A percentile compares a stretch with the other conserved stretches of the same genome.
phyloP scores from a whole-genome alignment of 2,888 invertebrate genomes.

The Celastrina argiolus region DNA sequence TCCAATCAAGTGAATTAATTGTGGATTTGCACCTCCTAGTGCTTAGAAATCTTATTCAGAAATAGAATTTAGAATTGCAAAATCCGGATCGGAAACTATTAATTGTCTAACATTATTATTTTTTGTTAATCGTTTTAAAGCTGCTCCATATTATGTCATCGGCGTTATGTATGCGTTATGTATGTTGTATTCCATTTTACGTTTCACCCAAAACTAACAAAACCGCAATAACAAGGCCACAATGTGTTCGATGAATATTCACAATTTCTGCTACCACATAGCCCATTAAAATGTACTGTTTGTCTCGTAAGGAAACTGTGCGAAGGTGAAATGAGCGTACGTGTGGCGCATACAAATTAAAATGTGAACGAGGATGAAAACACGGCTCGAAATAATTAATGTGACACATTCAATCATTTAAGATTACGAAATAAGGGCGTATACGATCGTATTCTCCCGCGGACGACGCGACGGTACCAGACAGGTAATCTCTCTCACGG shows the following conservation, averaged over 20 bases:
- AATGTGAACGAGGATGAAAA: constrained; percentile 23
- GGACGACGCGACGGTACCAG: constrained; percentile 55
- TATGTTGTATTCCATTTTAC: neutral
- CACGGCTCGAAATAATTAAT: constrained; percentile 33
- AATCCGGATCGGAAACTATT: neutral
- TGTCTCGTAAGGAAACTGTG: constrained; percentile 22
- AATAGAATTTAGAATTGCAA: neutral
- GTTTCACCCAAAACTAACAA: neutral
- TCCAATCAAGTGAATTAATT: constrained; percentile 3
- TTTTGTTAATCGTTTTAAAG: neutral
- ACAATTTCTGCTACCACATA: constrained; percentile 11
- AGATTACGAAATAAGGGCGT: constrained; percentile 39
- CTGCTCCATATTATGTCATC: neutral
- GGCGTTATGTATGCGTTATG: no score
- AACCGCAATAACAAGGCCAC: neutral
- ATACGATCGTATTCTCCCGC: constrained; percentile 46
- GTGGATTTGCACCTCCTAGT: neutral
- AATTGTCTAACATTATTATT: neutral
- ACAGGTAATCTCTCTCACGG: constrained; percentile 50
- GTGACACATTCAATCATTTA: constrained; percentile 45
- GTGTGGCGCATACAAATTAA: constrained; percentile 18
- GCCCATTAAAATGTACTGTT: constrained; percentile 16
- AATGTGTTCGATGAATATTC: constrained; percentile 3
- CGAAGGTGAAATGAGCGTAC: constrained; percentile 17
- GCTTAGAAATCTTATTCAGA: neutral